Evolutionary conservation across 2,888 invertebrate genomes (phyloP).

Genomic region (Drosophila fulvimacula): DNA sequence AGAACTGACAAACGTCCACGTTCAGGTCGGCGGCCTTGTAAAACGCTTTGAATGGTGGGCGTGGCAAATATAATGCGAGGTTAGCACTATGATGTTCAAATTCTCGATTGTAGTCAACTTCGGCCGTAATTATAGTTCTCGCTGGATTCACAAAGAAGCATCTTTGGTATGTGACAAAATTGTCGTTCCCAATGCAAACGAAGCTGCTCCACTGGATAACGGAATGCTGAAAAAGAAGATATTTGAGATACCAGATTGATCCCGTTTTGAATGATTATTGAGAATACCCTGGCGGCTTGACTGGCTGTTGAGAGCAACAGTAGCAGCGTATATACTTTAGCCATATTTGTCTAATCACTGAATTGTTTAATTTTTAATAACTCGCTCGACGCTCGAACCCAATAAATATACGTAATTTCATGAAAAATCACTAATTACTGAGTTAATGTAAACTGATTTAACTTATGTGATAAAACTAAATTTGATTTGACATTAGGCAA

Average conservation of each 20-base stretch:
- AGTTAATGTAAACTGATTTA: background rate
- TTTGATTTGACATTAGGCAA: slow-evolving; percentile 3
- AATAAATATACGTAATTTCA: slow-evolving; percentile 22
- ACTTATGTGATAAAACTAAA: background rate
- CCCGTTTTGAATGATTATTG: background rate
- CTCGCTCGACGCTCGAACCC: background rate
- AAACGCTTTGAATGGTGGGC: slow-evolving; percentile 17
- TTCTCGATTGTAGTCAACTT: slow-evolving; percentile 19
- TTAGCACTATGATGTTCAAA: slow-evolving; percentile 6
- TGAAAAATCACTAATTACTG: background rate
- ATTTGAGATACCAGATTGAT: background rate
- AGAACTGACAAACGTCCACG: slow-evolving; percentile 48
- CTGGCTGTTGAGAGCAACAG: background rate
- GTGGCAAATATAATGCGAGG: slow-evolving; percentile 20
- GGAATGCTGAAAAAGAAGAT: background rate
- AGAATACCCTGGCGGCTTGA: slow-evolving; percentile 19
- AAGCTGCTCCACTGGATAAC: slow-evolving; percentile 26
- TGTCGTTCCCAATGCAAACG: slow-evolving; percentile 22
- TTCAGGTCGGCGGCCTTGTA: slow-evolving; percentile 22
- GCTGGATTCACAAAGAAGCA: slow-evolving; percentile 20
- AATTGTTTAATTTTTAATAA: background rate
- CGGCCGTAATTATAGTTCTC: slow-evolving; percentile 16
- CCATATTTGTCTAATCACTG: slow-evolving; percentile 15
- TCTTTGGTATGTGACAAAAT: slow-evolving; percentile 7
- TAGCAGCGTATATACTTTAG: slow-evolving; percentile 3